phyloP scores from a whole-genome alignment of 2,888 invertebrate genomes.

The Tinea trinotella region DNA sequence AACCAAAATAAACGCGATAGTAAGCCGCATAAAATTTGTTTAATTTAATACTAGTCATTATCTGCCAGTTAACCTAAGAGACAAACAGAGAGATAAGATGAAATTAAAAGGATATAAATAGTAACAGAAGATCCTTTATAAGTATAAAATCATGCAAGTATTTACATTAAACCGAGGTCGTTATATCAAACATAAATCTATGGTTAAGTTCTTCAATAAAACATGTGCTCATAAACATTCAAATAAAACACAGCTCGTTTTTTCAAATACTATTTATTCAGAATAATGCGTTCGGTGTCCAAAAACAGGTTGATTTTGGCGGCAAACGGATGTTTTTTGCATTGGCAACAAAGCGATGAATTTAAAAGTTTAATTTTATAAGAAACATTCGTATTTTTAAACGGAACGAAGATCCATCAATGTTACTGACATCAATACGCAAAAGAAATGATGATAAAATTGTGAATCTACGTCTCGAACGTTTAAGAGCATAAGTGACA shows the following conservation, averaged over 20 bases:
- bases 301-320: constrained; percentile 21
- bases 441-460: background rate
- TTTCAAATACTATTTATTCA: constrained; percentile 14
- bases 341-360: constrained; percentile 18
- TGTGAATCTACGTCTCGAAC: too few species aligned
- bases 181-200: background rate
- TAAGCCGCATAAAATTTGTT: too few species aligned
- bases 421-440: constrained; percentile 31
- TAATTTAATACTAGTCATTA: too few species aligned
- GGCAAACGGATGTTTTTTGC: constrained; percentile 17
- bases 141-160: too few species aligned
- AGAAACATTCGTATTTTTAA: constrained; percentile 33
- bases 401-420: constrained; percentile 59
- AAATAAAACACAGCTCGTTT: constrained; percentile 6
- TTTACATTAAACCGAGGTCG: background rate
- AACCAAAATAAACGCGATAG: too few species aligned
- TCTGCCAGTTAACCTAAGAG: too few species aligned
- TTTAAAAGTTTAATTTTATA: constrained; percentile 17
- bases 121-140: too few species aligned
- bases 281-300: constrained; percentile 12
- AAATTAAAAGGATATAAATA: too few species aligned
- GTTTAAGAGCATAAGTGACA: too few species aligned
- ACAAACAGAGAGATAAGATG: too few species aligned
- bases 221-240: constrained; percentile 7
- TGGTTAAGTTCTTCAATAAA: constrained; percentile 10